Percentiles rank a stretch among this genome's conserved stretches.
Conservation (phyloP, 2,113 vertebrate genomes). For the Pedionomus torquatus region DNA sequence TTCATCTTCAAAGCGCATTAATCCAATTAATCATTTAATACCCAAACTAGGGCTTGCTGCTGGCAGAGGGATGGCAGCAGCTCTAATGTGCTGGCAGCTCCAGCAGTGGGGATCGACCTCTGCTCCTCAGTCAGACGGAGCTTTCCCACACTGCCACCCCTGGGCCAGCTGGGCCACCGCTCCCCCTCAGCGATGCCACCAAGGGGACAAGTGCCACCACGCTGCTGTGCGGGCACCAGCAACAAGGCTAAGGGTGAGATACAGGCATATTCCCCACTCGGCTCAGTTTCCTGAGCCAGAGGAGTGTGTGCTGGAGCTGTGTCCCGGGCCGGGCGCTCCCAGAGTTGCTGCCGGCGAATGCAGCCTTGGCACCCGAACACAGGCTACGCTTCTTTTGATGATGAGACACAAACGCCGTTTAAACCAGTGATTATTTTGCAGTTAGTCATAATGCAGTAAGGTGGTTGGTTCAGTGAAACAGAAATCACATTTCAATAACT, state of each 20-base stretch:
- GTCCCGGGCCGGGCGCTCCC: background rate
- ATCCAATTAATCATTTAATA: background rate
- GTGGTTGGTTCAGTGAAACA: background rate
- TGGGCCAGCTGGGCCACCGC: fast-evolving
- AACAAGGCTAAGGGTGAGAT: fast-evolving
- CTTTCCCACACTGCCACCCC: background rate
- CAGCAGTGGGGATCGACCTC: fast-evolving
- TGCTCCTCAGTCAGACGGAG: fast-evolving
- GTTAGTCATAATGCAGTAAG: background rate
- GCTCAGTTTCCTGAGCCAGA: background rate
- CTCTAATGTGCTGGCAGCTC: fast-evolving
- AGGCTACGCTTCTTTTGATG: background rate
- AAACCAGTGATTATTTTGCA: background rate
- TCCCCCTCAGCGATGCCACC: background rate
- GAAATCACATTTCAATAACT: background rate
- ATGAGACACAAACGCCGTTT: background rate
- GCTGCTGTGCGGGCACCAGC: fast-evolving
- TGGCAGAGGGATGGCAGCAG: background rate
- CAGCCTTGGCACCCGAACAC: background rate
- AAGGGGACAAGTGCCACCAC: background rate
- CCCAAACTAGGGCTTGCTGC: background rate
- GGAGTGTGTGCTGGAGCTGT: fast-evolving
- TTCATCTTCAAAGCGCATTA: background rate
- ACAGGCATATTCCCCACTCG: fast-evolving
- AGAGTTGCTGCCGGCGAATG: background rate